These are phyloP conservation scores for Trichechus manatus DNA, from an alignment of 2,113 vertebrate species.

Conservation along the genomic window DNA sequence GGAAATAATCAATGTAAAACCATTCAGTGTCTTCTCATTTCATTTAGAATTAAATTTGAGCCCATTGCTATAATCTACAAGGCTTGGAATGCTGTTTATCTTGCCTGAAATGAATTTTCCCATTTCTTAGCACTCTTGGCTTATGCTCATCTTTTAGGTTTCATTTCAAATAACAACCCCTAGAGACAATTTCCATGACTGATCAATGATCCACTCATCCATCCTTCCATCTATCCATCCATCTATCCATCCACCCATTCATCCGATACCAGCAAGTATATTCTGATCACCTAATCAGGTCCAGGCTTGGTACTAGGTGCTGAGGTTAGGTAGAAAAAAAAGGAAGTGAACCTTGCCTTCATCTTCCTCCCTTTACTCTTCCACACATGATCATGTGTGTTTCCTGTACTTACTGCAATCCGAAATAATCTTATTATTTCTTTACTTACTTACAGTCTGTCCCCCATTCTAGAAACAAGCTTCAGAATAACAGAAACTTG, in stretches of 20 bases:
- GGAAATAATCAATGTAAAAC: neutral
- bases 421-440: neutral
- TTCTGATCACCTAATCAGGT: neutral
- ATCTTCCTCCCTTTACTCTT: neutral
- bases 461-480: neutral
- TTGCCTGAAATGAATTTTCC: neutral
- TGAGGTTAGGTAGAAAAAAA: neutral
- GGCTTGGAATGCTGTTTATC: neutral
- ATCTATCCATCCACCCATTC: neutral
- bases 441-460: neutral
- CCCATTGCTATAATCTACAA: neutral
- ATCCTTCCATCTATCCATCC: neutral
- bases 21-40: conserved; percentile 24
- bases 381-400: neutral
- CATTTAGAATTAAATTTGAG: conserved; percentile 43
- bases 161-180: neutral
- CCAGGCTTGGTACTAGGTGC: neutral
- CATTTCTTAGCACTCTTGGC: neutral
- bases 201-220: neutral
- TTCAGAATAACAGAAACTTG: neutral
- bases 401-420: neutral
- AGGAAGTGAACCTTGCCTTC: neutral
- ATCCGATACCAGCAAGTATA: neutral
- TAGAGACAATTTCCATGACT: neutral
- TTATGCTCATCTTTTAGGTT: neutral